phyloP scores from a whole-genome alignment of 2,888 invertebrate genomes.

The Balanococcus diminutus region DNA sequence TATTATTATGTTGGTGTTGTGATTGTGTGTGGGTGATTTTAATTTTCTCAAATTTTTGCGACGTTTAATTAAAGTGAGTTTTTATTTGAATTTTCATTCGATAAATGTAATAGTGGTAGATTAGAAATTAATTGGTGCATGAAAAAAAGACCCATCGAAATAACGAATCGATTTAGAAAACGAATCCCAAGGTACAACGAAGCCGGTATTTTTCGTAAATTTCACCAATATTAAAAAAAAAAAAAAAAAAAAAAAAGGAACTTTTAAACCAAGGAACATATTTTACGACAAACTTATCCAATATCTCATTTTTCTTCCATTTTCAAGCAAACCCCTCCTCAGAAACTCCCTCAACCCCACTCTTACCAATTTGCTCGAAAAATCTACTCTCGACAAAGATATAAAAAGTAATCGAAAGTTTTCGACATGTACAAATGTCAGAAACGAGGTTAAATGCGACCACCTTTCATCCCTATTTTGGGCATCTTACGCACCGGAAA shows the following conservation, averaged over 20 bases:
- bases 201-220: not conserved
- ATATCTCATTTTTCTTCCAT: not conserved
- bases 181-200: not conserved
- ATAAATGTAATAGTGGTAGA: not conserved
- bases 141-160: not conserved
- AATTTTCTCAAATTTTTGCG: not conserved
- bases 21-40: not conserved
- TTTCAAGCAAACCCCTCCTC: not conserved
- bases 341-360: not conserved
- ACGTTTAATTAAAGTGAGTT: not conserved
- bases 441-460: not conserved
- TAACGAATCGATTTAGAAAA: not conserved
- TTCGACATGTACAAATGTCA: not conserved
- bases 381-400: not conserved
- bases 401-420: not conserved
- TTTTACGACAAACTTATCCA: not conserved
- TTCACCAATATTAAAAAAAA: not conserved
- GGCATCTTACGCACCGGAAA: conserved; percentile 24
- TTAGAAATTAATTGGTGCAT: not conserved
- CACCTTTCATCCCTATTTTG: conserved; percentile 8
- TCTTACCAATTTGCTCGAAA: not conserved
- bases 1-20: conserved; percentile 9
- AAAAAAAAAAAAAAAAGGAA: not conserved
- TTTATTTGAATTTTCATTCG: not conserved
- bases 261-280: not conserved